Percentiles rank a stretch among this genome's conserved stretches.
phyloP scores from a whole-genome alignment of 2,113 vertebrate genomes.

The Odontophorus gujanensis region DNA sequence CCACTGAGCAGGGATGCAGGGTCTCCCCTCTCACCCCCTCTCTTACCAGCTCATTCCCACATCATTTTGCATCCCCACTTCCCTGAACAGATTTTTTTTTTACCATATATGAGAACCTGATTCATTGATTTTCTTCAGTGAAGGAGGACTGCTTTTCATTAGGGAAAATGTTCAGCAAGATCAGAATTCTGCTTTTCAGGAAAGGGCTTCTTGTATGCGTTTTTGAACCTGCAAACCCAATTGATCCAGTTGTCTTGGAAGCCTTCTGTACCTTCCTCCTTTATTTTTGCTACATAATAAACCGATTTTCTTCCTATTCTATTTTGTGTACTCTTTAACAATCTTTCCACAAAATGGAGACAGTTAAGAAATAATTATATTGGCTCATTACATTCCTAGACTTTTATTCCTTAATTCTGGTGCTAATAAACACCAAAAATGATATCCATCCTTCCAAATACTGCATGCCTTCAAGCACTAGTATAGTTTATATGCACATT shows the following conservation, averaged over 20 bases:
- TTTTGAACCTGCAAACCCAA: neutral
- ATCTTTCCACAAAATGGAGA: neutral
- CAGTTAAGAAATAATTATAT: constrained; percentile 7
- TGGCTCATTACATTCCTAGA: neutral
- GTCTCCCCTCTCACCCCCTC: neutral
- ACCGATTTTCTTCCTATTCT: neutral
- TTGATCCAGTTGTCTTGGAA: neutral
- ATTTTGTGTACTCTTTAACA: neutral
- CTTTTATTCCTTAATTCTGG: constrained; percentile 37
- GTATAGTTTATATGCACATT: neutral
- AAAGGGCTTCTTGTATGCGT: neutral
- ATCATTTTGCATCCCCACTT: neutral
- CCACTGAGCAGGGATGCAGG: accelerated
- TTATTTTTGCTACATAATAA: neutral
- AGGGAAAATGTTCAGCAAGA: neutral
- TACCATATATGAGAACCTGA: neutral
- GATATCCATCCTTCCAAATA: constrained; percentile 2
- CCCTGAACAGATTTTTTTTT: neutral
- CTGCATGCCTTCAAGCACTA: neutral
- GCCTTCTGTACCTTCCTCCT: neutral
- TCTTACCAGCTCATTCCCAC: neutral
- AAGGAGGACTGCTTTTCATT: neutral
- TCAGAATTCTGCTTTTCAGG: neutral
- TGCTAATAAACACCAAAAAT: constrained; percentile 36
- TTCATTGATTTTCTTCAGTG: neutral